Evolutionary conservation across 2,888 invertebrate genomes (phyloP).

Genomic region (Neoitamus cyanurus): DNA sequence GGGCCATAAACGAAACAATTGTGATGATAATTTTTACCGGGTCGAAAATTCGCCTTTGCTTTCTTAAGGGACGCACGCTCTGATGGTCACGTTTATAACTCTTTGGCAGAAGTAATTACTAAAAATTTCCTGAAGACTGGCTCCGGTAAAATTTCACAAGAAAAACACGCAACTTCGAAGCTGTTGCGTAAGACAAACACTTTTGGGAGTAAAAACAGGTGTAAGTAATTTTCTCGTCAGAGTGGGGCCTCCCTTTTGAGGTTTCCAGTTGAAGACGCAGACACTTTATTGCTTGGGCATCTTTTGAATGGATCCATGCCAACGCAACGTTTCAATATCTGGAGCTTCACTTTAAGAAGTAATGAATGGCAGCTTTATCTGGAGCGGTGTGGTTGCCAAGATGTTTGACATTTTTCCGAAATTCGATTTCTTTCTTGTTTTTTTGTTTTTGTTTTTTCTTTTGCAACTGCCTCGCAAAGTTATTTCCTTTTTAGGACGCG

Average conservation of each 20-base stretch:
- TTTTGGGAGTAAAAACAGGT: conserved; percentile 41
- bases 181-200: conserved; percentile 34
- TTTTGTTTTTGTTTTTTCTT: too few species aligned
- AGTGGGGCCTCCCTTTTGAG: background rate
- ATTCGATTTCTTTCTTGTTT: background rate
- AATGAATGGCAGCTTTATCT: background rate
- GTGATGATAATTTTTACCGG: conserved; percentile 30
- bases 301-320: background rate
- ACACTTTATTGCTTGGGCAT: conserved; percentile 6
- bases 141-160: conserved; percentile 30
- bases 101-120: conserved; percentile 28
- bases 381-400: background rate
- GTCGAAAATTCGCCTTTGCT: conserved; percentile 24
- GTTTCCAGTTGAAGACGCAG: background rate
- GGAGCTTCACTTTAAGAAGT: background rate
- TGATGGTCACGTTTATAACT: conserved; percentile 40
- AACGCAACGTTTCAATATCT: background rate
- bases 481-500: background rate
- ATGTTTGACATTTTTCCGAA: background rate
- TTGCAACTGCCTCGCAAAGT: background rate
- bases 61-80: conserved; percentile 42
- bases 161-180: conserved; percentile 29
- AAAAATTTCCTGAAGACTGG: conserved; percentile 33
- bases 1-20: conserved; percentile 31
- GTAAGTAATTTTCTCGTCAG: background rate